Base-by-base conservation (phyloP, 2,113 vertebrate species). In the Engystomops pustulosus region DNA sequence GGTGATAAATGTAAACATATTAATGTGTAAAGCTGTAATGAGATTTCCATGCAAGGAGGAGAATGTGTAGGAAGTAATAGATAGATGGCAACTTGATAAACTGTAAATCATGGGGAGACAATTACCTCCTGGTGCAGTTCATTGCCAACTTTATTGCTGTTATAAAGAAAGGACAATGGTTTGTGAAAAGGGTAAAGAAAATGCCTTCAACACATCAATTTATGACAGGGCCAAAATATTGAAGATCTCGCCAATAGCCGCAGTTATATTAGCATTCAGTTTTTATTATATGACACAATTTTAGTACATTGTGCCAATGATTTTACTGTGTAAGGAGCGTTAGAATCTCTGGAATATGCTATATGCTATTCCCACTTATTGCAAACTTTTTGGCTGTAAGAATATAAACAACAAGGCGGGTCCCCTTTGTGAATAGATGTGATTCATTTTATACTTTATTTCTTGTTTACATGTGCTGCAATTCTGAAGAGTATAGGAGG, bases 41-140 rank as follows among this genome's bases (percentile, higher is more conserved):
- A 84, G 49, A 84, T 69, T 53, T 45, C 38, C 23, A 78, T 77
- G 47, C n/a, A 65, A 67, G 71, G 58, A 65, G 81, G 72, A 62
- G 45, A 81, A 41, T 51, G 45, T 44, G 65, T 53, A 70, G 62
- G 83, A 78, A 70, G 65, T 78, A 55, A 85, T 34, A 70, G 82
- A 83, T 74, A 47, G 72, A 78, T 79, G 45, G 74, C 62, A 58
- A 45, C 68, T 44, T 70, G 34, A 79, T 85, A n/a, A 78, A 85
- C 55, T 79, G 62, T 85, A 69, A 85, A 79, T 85, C 74, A 79
- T 30, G 23, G n/a, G 15, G 34, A 79, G 83, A 85, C 74, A 85
- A 85, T 79, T 69, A 85, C 83, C 62, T 44, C 23, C 32, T 45
- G 65, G 34, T 70, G 34, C 78, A 69, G 47, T 70, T 79, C 62